Percentiles rank a stretch among this genome's conserved stretches.
Evolutionary conservation across 2,888 invertebrate species (phyloP).

Genomic region (Drosophila rubida): DNA sequence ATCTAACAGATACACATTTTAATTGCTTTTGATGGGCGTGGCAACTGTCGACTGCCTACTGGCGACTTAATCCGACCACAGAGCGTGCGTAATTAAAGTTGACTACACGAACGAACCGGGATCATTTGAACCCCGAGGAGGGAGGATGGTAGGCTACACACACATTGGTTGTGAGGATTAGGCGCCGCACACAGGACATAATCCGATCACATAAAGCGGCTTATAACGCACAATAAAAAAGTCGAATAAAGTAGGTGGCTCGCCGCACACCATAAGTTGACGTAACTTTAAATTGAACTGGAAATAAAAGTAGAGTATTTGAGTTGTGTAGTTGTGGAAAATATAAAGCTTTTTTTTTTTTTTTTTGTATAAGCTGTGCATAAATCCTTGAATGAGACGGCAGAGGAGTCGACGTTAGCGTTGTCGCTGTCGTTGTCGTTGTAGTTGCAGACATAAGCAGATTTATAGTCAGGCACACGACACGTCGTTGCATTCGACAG

Average conservation of each 20-base stretch:
- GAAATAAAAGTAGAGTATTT: conserved; percentile 17
- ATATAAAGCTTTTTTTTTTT: conserved; percentile 55
- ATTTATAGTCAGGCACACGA: conserved; percentile 30
- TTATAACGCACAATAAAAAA: conserved; percentile 62
- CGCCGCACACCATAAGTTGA: conserved; percentile 37
- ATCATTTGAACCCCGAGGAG: conserved; percentile 57
- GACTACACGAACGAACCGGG: conserved; percentile 53
- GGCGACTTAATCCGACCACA: conserved; percentile 61
- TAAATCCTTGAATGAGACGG: conserved; percentile 50
- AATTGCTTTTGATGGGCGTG: conserved; percentile 62
- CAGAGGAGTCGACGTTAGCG: conserved; percentile 7
- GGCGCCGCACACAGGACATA: conserved; percentile 74
- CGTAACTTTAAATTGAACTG: conserved; percentile 65
- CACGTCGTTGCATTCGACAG: conserved; percentile 51
- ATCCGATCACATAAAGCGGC: conserved; percentile 80
- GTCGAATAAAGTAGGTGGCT: conserved; percentile 23
- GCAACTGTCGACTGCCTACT: conserved; percentile 29
- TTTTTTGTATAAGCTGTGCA: conserved; percentile 26
- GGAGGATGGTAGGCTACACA: conserved; percentile 17
- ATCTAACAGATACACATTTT: conserved; percentile 65
- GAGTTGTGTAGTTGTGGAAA: conserved; percentile 25
- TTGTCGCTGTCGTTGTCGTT: too few relatives aligned
- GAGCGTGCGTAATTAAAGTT: conserved; percentile 73
- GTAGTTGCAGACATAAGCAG: conserved; percentile 41
- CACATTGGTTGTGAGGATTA: conserved; percentile 53